Base-by-base conservation (phyloP, 2,113 vertebrate genomes). In the Marmota monax region DNA sequence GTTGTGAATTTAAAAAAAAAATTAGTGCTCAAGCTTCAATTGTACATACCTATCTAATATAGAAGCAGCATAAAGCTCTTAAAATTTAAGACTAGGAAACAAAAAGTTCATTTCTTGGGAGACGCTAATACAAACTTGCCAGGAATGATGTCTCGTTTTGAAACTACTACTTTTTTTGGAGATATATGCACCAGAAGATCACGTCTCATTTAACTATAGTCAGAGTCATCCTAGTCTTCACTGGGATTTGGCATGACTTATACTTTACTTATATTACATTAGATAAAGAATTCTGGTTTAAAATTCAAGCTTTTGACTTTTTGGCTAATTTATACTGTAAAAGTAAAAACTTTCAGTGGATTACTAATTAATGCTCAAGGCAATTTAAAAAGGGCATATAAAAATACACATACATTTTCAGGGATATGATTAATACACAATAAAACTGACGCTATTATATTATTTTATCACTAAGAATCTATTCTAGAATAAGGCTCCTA, bases 201-300 rank as follows among this genome's bases (percentile, higher is more conserved):
- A 67, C 77, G 25, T 67, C 34, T 84, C 45, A 70, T 63, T 93
- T 61, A 83, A 91, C 42, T 88, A 45, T 14, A 73, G 37, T 78
- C 42, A 78, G 17, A 34, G 72, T 29, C 67, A 53, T 69, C 16
- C 25, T 29, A 84, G 14, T 80, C 72, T 84, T 91, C 32, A 80
- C 2, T n/a, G 13, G 39, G 13, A 83, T 67, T 88, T 86, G 78
- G 51, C 53, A 65, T 29, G 63, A 65, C 25, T 32, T 51, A 87
- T n/a, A 92, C 3, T 63, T 72, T 61, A 51, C 37, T 39, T 51
- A 51, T 92, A 61, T 12, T 70, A 90, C 6, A 32, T 37, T 51
- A 82, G 45, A 88, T 7, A 80, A 7, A 95, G 27, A 96, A 95
- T 69, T 65, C 34, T 94, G 23, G 42, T 84, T 79, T 79, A 85